Evolutionary conservation across 23 tunicate species (phyloP), one percentile per base, ranked within the genome.

Genomic region (Ascidia mentula): DNA sequence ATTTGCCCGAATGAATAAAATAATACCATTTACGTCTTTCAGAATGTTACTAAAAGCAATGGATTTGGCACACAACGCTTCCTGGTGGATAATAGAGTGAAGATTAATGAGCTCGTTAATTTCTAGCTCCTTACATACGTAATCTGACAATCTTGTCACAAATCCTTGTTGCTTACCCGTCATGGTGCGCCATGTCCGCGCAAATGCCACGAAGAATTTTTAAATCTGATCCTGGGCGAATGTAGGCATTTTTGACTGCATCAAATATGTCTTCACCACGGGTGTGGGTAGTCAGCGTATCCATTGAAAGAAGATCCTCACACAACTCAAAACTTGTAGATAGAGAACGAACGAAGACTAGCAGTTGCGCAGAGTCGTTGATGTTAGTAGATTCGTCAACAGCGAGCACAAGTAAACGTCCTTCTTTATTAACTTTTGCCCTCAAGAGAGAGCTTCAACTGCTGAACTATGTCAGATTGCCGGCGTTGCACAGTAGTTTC

Each of bases 81-180:
- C 85, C 77, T 81, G 85, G 85, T 81, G 85, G 75, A 70, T 81
- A 7, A 82, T 82, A 38, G 79, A 46, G 72, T 74, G 86, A 74
- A 82, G 79, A 65, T 82, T 74, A 61, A 46, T 73, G 72, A 82
- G 86, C 45, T 73, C 33, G 18, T 74, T 82, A 31, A 73, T 82
- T 1, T 35, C 73, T 32, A 42, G 53, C 42, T 82, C 86, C 32
- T 82, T 82, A 20, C 78, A 82, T 73, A 82, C 15, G 37, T 26
- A 82, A 28, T 82, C 86, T 38, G 86, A 72, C 73, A 82, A 82
- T 74, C 86, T 82, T 82, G 79, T 37, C 45, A 74, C 86, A 82
- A 82, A 82, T 32, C 86, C 86, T 59, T 73, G 86, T 32, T 42
- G 73, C 72, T 82, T 82, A 71, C 69, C 77, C 22, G 69, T 71